These are phyloP conservation scores for Phalangium opilio DNA, from an alignment of 2,888 invertebrate genomes.

Conservation along the genomic window DNA sequence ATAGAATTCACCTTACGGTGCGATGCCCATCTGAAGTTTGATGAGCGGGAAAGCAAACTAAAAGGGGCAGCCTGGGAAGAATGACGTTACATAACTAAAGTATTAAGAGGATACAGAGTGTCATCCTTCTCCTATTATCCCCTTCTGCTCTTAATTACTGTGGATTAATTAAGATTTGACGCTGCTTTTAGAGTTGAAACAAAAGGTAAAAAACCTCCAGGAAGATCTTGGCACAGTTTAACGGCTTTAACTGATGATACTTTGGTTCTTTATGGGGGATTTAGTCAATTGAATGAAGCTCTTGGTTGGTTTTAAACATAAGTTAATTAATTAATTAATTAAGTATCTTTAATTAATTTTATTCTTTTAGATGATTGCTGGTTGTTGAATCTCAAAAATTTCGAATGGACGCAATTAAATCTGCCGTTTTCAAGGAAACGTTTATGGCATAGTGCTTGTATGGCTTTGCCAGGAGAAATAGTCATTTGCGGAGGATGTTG, in stretches of 20 bases:
- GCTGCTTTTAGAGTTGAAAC: conserved; percentile 23
- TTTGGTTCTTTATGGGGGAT: conserved; percentile 27
- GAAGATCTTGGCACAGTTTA: conserved; percentile 32
- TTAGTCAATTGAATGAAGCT: conserved; percentile 19
- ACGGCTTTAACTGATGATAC: conserved; percentile 23
- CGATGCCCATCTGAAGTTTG: too few species aligned
- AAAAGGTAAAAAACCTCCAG: conserved; percentile 24
- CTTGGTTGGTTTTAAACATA: conserved; percentile 17
- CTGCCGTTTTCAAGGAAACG: conserved; percentile 24
- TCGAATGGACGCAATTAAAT: conserved; percentile 26
- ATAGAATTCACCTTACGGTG: too few species aligned
- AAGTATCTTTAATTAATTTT: too few species aligned
- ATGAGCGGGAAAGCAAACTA: too few species aligned
- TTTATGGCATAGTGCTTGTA: conserved; percentile 30
- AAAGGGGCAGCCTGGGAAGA: too few species aligned
- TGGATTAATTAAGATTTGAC: too few species aligned
- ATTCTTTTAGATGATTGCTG: conserved; percentile 30
- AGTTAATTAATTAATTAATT: too few species aligned
- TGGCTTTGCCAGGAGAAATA: conserved; percentile 23
- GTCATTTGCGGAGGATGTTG: conserved; percentile 30
- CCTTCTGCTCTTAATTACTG: too few species aligned
- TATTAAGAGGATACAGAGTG: too few species aligned
- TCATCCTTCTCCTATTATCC: too few species aligned
- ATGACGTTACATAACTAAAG: too few species aligned
- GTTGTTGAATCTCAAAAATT: conserved; percentile 23